Percentiles rank a stretch among this genome's conserved stretches.
Evolutionary conservation across 2,797 vertebrate species (phyloP).

Genomic region (Aldrovandia affinis): DNA sequence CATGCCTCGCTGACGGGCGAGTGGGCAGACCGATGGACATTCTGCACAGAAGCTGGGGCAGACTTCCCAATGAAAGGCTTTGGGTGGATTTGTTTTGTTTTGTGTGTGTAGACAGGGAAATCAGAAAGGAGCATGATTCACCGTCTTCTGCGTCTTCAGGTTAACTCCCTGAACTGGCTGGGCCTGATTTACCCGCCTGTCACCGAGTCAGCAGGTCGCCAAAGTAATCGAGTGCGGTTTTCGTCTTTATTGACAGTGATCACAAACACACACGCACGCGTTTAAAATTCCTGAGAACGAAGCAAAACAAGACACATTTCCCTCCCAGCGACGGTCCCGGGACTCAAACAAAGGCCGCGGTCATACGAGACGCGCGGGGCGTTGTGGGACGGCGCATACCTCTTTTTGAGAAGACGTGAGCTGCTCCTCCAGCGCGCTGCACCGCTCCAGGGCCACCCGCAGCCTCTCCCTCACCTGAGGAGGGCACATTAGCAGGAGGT

Average conservation of each 20-base stretch:
- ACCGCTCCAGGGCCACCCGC: slow-evolving; percentile 92
- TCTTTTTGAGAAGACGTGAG: slow-evolving; percentile 91
- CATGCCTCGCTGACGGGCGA: not conserved
- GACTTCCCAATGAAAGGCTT: not conserved
- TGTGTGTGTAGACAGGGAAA: not conserved
- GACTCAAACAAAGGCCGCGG: not conserved
- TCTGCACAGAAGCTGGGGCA: not conserved
- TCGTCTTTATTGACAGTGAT: not conserved
- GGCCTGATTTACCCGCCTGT: not conserved
- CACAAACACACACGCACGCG: not conserved
- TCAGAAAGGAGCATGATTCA: not conserved
- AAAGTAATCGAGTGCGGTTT: not conserved
- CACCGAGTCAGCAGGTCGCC: not conserved
- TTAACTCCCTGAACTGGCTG: not conserved
- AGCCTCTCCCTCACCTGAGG: slow-evolving; percentile 89
- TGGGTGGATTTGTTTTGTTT: not conserved
- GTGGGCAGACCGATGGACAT: not conserved
- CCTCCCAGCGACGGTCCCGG: not conserved
- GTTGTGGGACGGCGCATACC: slow-evolving; percentile 66
- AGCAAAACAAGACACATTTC: not conserved
- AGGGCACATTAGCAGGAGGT: not conserved
- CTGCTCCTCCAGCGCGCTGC: slow-evolving; percentile 93
- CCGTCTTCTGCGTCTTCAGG: not conserved
- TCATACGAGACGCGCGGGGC: not conserved
- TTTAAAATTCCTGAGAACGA: not conserved